Conservation (phyloP, 37 sponge, comb jelly and placozoan genomes). For the Axinella damicornis region DNA sequence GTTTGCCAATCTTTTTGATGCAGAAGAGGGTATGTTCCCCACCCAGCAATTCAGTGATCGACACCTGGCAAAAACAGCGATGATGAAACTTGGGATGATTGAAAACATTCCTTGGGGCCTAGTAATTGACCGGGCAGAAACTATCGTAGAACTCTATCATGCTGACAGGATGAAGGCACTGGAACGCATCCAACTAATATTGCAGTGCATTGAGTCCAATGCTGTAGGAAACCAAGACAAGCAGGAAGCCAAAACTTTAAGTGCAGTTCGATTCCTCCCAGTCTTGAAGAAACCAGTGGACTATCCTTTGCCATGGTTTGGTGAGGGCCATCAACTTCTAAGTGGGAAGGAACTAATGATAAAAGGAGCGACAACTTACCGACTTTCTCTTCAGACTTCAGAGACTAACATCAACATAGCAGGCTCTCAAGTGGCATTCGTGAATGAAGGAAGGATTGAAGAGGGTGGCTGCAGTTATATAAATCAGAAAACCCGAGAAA, state of each 20-base stretch:
- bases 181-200: constrained; percentile 14
- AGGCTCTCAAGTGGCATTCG: too few species aligned
- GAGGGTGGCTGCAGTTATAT: constrained; percentile 46
- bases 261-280: too few species aligned
- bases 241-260: too few species aligned
- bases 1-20: constrained; percentile 47
- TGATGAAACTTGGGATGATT: constrained; percentile 44
- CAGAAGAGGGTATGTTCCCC: constrained; percentile 42
- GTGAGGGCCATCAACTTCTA: constrained; percentile 11
- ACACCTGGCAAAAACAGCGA: constrained; percentile 5
- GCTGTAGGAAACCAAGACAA: constrained; percentile 24
- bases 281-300: too few species aligned
- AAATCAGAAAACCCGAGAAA: not conserved
- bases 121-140: constrained; percentile 42
- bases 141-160: not conserved
- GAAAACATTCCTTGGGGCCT: constrained; percentile 12
- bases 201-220: not conserved
- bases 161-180: constrained; percentile 26
- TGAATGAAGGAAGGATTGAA: not conserved
- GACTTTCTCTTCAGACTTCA: too few species aligned
- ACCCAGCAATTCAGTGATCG: not conserved
- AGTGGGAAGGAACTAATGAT: constrained; percentile 34
- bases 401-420: too few species aligned
- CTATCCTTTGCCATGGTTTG: too few species aligned
- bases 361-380: too few species aligned